Conservation (phyloP, 1,140 invertebrate genomes). For the Archivesica marissinica region DNA sequence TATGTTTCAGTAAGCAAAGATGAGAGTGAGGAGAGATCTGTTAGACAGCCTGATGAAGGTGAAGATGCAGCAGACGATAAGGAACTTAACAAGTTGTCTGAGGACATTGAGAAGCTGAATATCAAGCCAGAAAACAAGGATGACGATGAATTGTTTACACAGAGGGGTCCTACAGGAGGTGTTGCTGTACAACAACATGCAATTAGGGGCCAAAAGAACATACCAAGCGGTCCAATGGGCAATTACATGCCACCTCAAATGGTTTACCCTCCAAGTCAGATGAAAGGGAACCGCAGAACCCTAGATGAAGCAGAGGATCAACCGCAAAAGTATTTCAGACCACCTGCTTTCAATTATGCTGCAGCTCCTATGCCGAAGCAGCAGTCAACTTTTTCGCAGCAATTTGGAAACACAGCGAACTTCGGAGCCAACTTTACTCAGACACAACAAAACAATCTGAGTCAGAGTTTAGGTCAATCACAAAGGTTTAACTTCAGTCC, state of each 20-base stretch:
- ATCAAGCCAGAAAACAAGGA: background rate
- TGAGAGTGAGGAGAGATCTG: background rate
- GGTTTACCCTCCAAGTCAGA: background rate
- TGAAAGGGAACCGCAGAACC: background rate
- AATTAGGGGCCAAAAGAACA: background rate
- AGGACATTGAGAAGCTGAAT: conserved; percentile 23
- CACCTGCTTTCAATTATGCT: background rate
- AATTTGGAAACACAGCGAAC: background rate
- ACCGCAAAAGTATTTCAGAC: conserved; percentile 25
- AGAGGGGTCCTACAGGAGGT: conserved; percentile 26
- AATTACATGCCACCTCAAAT: conserved; percentile 38
- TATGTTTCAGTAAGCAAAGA: background rate
- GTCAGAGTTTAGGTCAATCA: background rate
- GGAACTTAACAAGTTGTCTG: background rate
- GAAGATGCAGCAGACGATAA: background rate
- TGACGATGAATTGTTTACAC: background rate
- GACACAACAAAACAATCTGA: background rate
- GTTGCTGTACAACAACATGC: background rate
- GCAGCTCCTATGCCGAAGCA: background rate
- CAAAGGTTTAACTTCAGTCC: background rate
- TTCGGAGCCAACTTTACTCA: conserved; percentile 6
- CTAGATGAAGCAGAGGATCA: conserved; percentile 24
- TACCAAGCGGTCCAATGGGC: conserved; percentile 21
- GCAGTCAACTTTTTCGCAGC: background rate
- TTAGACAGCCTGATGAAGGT: background rate